phyloP scores from a whole-genome alignment of 2,797 vertebrate genomes.

The Tangara arthus region DNA sequence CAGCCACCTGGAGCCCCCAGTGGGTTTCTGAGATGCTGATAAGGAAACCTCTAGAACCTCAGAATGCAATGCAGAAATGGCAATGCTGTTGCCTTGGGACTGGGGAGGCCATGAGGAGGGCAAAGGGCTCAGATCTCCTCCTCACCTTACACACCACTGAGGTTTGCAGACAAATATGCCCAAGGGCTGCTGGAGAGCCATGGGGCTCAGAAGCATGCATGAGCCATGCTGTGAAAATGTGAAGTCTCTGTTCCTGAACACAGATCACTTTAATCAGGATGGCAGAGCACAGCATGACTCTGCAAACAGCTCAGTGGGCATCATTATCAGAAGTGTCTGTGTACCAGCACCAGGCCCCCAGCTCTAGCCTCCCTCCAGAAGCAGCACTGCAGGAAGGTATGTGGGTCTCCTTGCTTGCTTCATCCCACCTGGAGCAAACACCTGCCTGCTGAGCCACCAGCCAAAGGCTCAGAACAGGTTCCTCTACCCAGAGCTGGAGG shows the following conservation, averaged over 20 bases:
- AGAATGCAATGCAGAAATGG: background rate
- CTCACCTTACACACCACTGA: background rate
- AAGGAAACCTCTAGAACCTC: background rate
- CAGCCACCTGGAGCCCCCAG: background rate
- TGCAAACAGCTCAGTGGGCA: background rate
- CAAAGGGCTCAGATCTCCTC: background rate
- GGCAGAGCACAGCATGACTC: background rate
- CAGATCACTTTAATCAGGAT: background rate
- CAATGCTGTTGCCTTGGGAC: background rate
- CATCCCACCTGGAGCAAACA: background rate
- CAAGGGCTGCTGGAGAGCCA: background rate
- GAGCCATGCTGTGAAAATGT: background rate
- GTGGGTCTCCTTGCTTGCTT: background rate
- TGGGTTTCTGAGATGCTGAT: accelerated
- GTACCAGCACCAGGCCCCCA: background rate
- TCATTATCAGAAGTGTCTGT: background rate
- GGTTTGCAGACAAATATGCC: background rate
- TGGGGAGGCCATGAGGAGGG: background rate
- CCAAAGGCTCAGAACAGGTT: background rate
- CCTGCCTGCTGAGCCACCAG: background rate
- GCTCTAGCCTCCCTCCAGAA: background rate
- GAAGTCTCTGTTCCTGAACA: background rate
- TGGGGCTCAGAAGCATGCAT: accelerated
- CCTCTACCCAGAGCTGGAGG: background rate
- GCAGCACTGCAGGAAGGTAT: background rate